A percentile compares a stretch with the other conserved stretches of the same genome.
Evolutionary conservation across 2,797 vertebrate species (phyloP).

Genomic region (Ptychadena robeensis): DNA sequence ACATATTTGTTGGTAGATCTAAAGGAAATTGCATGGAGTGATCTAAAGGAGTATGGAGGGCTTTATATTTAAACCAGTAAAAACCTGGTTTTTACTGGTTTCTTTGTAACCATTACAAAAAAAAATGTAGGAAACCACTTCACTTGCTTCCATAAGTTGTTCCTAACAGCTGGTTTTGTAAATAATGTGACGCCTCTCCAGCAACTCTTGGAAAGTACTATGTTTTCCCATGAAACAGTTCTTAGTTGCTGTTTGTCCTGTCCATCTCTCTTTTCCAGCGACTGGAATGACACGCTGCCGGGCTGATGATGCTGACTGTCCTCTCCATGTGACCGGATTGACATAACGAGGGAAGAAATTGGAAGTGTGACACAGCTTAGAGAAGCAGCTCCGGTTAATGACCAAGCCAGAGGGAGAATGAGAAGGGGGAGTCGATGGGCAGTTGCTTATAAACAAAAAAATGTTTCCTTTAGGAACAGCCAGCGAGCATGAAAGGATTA

Average conservation of each 20-base stretch:
- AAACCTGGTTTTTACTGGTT: no score
- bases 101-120: no score
- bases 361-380: constrained; percentile 48
- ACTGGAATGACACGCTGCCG: constrained; percentile 32
- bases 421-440: constrained; percentile 22
- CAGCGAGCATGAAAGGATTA: constrained; percentile 56
- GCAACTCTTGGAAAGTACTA: neutral
- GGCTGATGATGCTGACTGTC: constrained; percentile 14
- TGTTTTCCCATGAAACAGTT: neutral
- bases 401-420: constrained; percentile 15
- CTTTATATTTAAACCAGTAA: no score
- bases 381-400: constrained; percentile 28
- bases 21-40: no score
- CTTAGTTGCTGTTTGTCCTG: neutral
- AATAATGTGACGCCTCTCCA: neutral
- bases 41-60: no score
- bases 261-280: constrained; percentile 38
- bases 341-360: constrained; percentile 46
- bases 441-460: constrained; percentile 61
- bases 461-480: constrained; percentile 60
- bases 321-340: constrained; percentile 55
- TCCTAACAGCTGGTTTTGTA: neutral
- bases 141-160: no score
- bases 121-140: no score
- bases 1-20: no score